These are phyloP conservation scores for Melanargia galathea DNA, from an alignment of 2,888 invertebrate genomes.

Conservation along the genomic window DNA sequence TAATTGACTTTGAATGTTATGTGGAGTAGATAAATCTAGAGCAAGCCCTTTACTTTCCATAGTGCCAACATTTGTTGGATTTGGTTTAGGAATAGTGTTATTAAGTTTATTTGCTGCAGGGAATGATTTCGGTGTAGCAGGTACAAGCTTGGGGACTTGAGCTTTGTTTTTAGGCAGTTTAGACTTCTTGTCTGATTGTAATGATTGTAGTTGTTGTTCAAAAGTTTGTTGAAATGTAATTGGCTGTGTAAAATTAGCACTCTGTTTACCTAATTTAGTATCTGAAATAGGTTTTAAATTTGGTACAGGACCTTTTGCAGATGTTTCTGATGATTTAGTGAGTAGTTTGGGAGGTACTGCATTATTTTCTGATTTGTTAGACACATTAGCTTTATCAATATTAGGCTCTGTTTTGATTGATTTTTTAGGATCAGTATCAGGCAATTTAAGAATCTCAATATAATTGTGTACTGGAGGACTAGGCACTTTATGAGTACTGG, in stretches of 20 bases:
- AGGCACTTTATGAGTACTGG: conserved; percentile 69
- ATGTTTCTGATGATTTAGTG: conserved; percentile 61
- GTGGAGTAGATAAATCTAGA: conserved; percentile 75
- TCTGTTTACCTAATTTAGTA: conserved; percentile 71
- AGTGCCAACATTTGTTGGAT: conserved; percentile 45
- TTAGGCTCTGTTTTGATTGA: conserved; percentile 54
- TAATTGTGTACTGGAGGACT: conserved; percentile 82
- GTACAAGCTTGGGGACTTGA: conserved; percentile 75
- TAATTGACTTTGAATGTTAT: conserved; percentile 67
- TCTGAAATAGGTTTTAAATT: conserved; percentile 79
- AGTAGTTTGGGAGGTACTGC: conserved; percentile 50
- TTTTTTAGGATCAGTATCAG: conserved; percentile 75
- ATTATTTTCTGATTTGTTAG: conserved; percentile 53
- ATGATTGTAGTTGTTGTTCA: conserved; percentile 72
- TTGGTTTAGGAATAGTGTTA: conserved; percentile 56
- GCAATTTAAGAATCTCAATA: conserved; percentile 84
- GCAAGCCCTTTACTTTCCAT: conserved; percentile 67
- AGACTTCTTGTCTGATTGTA: conserved; percentile 72
- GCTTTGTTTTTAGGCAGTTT: conserved; percentile 73
- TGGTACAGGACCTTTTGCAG: conserved; percentile 76
- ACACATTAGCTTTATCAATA: conserved; percentile 50
- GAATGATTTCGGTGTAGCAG: conserved; percentile 69
- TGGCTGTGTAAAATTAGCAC: conserved; percentile 64
- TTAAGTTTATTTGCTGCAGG: conserved; percentile 65
- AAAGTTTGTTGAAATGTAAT: conserved; percentile 80